Base-by-base conservation (phyloP, 2,113 vertebrate genomes). In the Tapirus terrestris region DNA sequence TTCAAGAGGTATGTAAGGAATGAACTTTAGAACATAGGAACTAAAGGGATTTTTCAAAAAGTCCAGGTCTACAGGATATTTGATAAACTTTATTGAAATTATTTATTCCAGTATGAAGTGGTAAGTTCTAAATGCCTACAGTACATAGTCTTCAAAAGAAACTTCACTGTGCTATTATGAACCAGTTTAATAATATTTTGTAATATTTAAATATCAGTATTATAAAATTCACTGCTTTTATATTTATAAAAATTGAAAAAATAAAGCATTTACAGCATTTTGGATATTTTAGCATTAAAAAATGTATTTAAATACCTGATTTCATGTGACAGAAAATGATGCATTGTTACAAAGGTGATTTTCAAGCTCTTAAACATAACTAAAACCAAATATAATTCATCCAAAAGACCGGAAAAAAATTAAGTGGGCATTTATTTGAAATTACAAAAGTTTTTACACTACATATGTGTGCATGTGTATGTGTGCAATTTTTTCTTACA, bases 91-190 rank as follows among this genome's bases (percentile, higher is more conserved):
- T 95, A 97, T 96, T 97, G 94, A 95, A 97, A 96, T 97, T 95
- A 98, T 96, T 82, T 92, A 85, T 95, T 98, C 92, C 92, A 93
- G 90, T 93, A 2, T 96, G 96, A 87, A 97, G 97, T 73, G 92
- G 60, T 77, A 91, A 0, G 51, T 94, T 94, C 45, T 90, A 93
- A 96, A 97, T 76, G 76, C 39, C 27, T 93, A 11, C 61, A 94
- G 89, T 90, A 94, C 92, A 93, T 96, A 82, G 8, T 96, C 91
- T 96, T 92, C 83, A 72, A 95, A 13, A 97, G 98, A 97, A 98
- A 97, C 91, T 94, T 93, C 82, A 97, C 31, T 13, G 93, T 97
- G 93, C 65, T 31, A n/a, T 97, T 93, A 87, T 29, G 65, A 58
- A 48, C 88, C 97, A 90, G 73, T 96, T 96, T 97, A 90, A 97